These are phyloP conservation scores for Gallirallus australis DNA, from an alignment of 2,797 vertebrate species.

Conservation along the genomic window DNA sequence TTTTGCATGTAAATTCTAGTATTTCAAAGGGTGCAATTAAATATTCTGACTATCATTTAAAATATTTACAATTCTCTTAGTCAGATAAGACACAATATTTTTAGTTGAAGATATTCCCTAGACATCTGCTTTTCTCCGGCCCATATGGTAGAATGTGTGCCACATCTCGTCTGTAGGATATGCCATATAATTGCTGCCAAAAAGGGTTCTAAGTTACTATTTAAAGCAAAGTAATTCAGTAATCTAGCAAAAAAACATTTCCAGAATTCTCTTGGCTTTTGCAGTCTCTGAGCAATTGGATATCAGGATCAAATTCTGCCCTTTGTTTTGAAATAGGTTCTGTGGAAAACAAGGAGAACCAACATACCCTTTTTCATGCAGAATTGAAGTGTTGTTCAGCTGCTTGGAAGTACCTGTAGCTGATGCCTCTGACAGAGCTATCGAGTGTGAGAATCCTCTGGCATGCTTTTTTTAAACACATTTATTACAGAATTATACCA, in stretches of 20 bases:
- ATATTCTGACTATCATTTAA: conserved; percentile 63
- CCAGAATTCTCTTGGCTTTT: neutral
- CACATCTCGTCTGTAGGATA: conserved; percentile 38
- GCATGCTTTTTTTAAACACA: neutral
- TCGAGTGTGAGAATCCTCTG: neutral
- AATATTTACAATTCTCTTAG: conserved; percentile 69
- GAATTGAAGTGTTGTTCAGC: neutral
- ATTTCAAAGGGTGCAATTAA: conserved; percentile 53
- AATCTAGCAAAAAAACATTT: neutral
- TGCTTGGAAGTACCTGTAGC: neutral
- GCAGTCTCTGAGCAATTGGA: neutral
- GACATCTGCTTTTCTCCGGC: conserved; percentile 62
- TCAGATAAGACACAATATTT: conserved; percentile 70
- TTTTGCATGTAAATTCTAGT: conserved; percentile 34
- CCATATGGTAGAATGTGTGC: conserved; percentile 63
- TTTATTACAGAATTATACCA: neutral
- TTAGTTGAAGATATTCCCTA: conserved; percentile 59
- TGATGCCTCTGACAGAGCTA: neutral
- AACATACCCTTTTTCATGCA: neutral
- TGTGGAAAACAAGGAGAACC: neutral
- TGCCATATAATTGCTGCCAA: conserved; percentile 13
- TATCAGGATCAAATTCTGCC: neutral
- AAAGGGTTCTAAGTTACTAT: conserved; percentile 10
- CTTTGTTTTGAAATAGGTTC: neutral
- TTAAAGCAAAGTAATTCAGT: neutral